Evolutionary conservation across 2,888 invertebrate species (phyloP), one percentile per base, ranked within the genome.

Genomic region (Drosophila neonasuta): DNA sequence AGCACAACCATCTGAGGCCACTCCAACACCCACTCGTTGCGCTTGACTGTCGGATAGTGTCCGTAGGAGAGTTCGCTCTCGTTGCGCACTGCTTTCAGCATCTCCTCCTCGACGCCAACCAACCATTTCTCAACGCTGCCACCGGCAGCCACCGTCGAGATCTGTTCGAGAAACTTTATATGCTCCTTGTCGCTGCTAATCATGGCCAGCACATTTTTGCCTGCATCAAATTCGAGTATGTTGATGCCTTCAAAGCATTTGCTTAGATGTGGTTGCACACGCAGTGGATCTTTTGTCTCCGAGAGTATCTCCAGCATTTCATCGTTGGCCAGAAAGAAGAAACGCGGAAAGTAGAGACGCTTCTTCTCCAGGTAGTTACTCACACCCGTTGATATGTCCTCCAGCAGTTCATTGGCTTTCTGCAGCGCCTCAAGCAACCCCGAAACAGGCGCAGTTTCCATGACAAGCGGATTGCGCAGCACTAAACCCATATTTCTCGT

Each of bases 291-390:
- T 84, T 93, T 93, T 1, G 94, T 93, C 89, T 95, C 94, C 1
- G 95, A 94, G 24, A 96, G 90, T 71, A 96, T 94, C 80, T 94
- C 93, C 54, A 95, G 90, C 90, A 96, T 92, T 89, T 95, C 95
- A 75, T 94, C 93, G 88, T 96, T 95, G 1, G 95, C 95, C 58
- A 96, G 89, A 82, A 96, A 96, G 90, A 95, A 95, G 85, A 96
- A 94, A 74, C 95, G 93, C 11, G 95, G 93, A 87, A 95, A 95
- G 80, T 91, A 93, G 10, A 94, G 88, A 64, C 94, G 91, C 79
- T 94, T 94, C 86, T 93, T 92, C 82, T 95, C 93, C 63, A 95
- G 90, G 87, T 95, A 95, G 50, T 92, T 91, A 79, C 93, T 93
- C 0, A 95, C 92, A 1, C 94, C 94, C 68, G 92, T 92, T 65